Evolutionary conservation across 2,888 invertebrate species (phyloP).

Genomic region (Tridacna crocea): DNA sequence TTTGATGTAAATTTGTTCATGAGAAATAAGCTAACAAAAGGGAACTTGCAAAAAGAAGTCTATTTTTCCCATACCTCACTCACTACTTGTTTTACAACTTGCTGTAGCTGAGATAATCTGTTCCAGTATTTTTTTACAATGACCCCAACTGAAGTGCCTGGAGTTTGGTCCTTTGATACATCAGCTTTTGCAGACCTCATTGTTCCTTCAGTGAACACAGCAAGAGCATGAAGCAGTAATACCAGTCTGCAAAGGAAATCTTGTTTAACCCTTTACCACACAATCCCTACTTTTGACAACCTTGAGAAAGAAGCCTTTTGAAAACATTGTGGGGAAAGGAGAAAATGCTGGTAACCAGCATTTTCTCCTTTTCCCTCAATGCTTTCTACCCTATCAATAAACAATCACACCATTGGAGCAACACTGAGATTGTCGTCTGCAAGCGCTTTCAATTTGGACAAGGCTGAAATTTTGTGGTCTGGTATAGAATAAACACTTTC

Average conservation of each 20-base stretch:
- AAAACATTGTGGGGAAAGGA: background rate
- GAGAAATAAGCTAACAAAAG: background rate
- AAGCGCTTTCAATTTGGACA: too few relatives aligned
- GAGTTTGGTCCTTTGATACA: slow-evolving; percentile 47
- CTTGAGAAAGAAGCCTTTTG: too few relatives aligned
- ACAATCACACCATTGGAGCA: too few relatives aligned
- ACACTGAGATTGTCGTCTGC: too few relatives aligned
- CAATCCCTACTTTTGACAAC: too few relatives aligned
- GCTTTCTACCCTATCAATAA: background rate
- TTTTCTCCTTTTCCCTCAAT: background rate
- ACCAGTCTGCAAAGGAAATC: slow-evolving; percentile 73
- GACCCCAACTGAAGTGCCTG: slow-evolving; percentile 80
- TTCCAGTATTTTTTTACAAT: slow-evolving; percentile 82
- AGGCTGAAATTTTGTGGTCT: too few relatives aligned
- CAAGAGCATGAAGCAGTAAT: slow-evolving; percentile 76
- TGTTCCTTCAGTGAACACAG: slow-evolving; percentile 70
- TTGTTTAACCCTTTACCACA: background rate
- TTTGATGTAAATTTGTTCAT: background rate
- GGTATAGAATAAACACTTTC: background rate
- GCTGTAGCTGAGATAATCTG: slow-evolving; percentile 76
- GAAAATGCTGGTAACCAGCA: background rate
- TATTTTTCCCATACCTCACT: slow-evolving; percentile 75
- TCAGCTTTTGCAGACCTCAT: slow-evolving; percentile 58
- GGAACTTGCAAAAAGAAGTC: background rate
- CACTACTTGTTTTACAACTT: slow-evolving; percentile 74